A percentile compares a stretch with the other conserved stretches of the same genome.
Evolutionary conservation across 2,888 invertebrate genomes (phyloP).

Genomic region (Tenodera sinensis): DNA sequence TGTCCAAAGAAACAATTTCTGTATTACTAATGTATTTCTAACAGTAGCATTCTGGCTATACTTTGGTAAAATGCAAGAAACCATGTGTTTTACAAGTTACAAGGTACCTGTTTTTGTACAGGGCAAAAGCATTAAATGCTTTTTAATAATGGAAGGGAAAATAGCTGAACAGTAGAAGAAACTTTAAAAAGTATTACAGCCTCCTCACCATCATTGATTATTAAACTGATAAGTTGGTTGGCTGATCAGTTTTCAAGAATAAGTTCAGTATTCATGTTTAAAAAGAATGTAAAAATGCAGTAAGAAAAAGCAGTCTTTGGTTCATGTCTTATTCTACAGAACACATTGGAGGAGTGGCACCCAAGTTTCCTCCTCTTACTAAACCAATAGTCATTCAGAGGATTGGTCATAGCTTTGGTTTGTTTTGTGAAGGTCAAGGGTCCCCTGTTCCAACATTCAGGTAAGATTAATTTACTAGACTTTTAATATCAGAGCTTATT

Average conservation of each 20-base stretch:
- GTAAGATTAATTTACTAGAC: conserved; percentile 33
- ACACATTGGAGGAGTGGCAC: conserved; percentile 34
- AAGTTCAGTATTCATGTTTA: neutral
- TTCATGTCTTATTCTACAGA: conserved; percentile 23
- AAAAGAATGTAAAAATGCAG: neutral
- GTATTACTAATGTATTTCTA: neutral
- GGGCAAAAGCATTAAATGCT: neutral
- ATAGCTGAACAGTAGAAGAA: neutral
- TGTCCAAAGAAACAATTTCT: neutral
- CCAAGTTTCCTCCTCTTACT: conserved; percentile 40
- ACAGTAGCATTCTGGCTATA: neutral
- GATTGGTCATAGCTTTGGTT: conserved; percentile 41
- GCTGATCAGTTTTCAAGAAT: neutral
- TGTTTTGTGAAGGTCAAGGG: conserved; percentile 45
- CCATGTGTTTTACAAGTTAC: too few species aligned
- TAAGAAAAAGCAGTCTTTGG: neutral
- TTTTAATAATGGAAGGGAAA: neutral
- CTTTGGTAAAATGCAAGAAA: neutral
- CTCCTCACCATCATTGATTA: neutral
- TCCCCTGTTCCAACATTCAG: conserved; percentile 42
- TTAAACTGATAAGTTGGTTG: neutral
- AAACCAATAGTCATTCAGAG: conserved; percentile 39
- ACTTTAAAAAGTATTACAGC: too few species aligned
- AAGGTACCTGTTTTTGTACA: too few species aligned
- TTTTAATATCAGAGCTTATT: neutral